Evolutionary conservation across 2,888 invertebrate genomes (phyloP).

Genomic region (Amphipyra tragopoginis): DNA sequence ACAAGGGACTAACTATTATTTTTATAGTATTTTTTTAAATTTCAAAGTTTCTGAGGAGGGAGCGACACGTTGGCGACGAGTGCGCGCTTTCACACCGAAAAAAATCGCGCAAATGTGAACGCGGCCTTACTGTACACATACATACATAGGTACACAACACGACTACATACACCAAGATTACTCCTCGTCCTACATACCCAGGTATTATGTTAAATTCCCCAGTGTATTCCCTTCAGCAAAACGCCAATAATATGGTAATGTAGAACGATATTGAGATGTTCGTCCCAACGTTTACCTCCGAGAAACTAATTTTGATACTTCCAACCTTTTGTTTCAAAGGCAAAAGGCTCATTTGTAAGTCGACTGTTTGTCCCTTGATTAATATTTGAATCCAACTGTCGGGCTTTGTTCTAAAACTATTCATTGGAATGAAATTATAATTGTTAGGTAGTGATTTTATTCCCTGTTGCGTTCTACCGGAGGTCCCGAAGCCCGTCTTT

Average conservation of each 20-base stretch:
- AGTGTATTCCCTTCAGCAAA: conserved; percentile 13
- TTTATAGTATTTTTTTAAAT: no score
- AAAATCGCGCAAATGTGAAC: no score
- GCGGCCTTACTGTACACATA: not conserved
- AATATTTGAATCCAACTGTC: conserved; percentile 32
- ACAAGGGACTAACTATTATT: no score
- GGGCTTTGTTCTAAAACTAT: conserved; percentile 16
- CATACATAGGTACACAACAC: not conserved
- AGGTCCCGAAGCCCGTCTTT: no score
- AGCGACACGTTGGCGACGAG: no score
- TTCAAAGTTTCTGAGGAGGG: no score
- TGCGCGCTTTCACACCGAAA: no score
- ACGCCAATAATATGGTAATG: conserved; percentile 58
- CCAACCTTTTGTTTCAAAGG: conserved; percentile 44
- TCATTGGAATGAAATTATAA: not conserved
- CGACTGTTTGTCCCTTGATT: conserved; percentile 29
- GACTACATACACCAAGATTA: conserved; percentile 6
- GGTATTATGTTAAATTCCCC: conserved; percentile 19
- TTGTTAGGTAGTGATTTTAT: no score
- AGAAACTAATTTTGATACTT: conserved; percentile 53
- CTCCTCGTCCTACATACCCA: not conserved
- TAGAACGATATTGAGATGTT: conserved; percentile 48
- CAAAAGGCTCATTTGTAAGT: conserved; percentile 20
- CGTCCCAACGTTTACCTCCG: conserved; percentile 1
- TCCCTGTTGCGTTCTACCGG: no score